Evolutionary conservation across 2,113 vertebrate species (phyloP).

Genomic region (human): GRCh38 chr3:152120001-152120500

Average conservation of each 20-base stretch:
- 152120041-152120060: no score
- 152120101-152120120: no score
- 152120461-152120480: background rate
- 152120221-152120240: background rate
- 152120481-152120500: background rate
- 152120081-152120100: no score
- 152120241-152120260: background rate
- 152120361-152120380: background rate
- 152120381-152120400: background rate
- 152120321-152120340: background rate
- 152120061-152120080: no score
- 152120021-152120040: no score
- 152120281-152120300: background rate
- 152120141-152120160: no score
- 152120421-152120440: background rate
- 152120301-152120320: background rate
- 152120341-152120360: background rate
- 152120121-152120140: no score
- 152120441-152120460: background rate
- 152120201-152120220: background rate
- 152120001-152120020: no score
- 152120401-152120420: background rate
- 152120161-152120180: background rate
- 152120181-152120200: accelerated
- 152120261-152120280: background rate